Evolutionary conservation across 37 sponge, comb jelly and placozoan genomes (phyloP).

Genomic region (Beroe forskalii): DNA sequence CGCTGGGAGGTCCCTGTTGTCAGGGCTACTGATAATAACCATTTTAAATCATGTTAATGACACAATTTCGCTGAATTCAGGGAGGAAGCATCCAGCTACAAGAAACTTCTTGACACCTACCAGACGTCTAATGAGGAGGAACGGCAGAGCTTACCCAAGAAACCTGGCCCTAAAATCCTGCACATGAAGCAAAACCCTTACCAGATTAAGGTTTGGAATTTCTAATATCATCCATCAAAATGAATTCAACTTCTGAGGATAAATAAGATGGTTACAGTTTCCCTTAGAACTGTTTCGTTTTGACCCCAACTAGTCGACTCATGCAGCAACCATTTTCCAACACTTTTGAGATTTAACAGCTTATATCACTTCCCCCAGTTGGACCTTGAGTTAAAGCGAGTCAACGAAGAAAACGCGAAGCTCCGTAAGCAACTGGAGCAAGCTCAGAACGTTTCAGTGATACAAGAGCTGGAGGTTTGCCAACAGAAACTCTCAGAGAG

Average conservation of each 20-base stretch:
- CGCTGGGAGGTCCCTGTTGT: no score
- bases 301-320: no score
- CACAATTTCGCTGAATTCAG: slow-evolving; percentile 16
- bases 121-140: background rate
- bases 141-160: background rate
- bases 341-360: no score
- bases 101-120: slow-evolving; percentile 32
- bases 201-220: background rate
- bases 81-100: background rate
- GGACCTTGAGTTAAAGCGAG: background rate
- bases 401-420: slow-evolving; percentile 36
- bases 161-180: background rate
- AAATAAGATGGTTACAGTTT: no score
- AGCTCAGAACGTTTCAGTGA: background rate
- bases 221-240: background rate
- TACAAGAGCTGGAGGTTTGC: background rate
- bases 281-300: no score
- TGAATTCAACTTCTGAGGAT: background rate
- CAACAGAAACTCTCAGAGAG: slow-evolving; percentile 23
- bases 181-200: slow-evolving; percentile 53
- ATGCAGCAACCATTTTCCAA: no score
- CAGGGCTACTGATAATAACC: no score
- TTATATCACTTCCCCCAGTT: no score
- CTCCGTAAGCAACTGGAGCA: background rate
- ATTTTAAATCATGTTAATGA: no score